A percentile compares a stretch with the other conserved stretches of the same genome.
Evolutionary conservation across 2,888 invertebrate species (phyloP).

Genomic region (Cancer borealis): DNA sequence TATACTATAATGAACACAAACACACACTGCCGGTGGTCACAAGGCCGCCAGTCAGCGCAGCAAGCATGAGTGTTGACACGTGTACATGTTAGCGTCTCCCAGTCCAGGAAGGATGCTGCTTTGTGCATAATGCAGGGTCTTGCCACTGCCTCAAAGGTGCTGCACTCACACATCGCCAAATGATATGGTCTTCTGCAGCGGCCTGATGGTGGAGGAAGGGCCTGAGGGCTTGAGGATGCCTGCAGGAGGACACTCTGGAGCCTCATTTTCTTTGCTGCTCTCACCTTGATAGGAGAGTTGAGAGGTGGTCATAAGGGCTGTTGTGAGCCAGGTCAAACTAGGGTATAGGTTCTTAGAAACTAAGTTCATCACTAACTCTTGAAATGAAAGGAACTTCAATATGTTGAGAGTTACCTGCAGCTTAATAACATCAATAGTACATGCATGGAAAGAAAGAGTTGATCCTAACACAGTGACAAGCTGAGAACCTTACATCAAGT

Average conservation of each 20-base stretch:
- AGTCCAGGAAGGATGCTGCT: background rate
- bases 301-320: background rate
- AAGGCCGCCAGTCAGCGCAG: background rate
- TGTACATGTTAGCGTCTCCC: background rate
- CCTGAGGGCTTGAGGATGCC: slow-evolving; percentile 66
- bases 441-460: background rate
- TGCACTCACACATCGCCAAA: slow-evolving; percentile 73
- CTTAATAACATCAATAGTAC: background rate
- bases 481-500: too few species aligned
- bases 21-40: background rate
- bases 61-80: background rate
- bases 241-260: slow-evolving; percentile 65
- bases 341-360: background rate
- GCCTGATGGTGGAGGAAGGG: slow-evolving; percentile 58
- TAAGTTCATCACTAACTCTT: background rate
- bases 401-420: background rate
- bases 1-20: background rate
- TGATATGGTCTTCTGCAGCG: slow-evolving; percentile 72
- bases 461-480: too few species aligned
- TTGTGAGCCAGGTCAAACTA: background rate
- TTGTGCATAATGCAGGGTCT: slow-evolving; percentile 28
- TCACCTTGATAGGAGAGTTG: slow-evolving; percentile 59
- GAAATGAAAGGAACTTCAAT: too few species aligned
- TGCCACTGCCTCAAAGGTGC: slow-evolving; percentile 48
- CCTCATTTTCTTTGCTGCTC: slow-evolving; percentile 65